Base-by-base conservation (phyloP, 92 coral and sea anemone species). In the Heliopora coerulea region DNA sequence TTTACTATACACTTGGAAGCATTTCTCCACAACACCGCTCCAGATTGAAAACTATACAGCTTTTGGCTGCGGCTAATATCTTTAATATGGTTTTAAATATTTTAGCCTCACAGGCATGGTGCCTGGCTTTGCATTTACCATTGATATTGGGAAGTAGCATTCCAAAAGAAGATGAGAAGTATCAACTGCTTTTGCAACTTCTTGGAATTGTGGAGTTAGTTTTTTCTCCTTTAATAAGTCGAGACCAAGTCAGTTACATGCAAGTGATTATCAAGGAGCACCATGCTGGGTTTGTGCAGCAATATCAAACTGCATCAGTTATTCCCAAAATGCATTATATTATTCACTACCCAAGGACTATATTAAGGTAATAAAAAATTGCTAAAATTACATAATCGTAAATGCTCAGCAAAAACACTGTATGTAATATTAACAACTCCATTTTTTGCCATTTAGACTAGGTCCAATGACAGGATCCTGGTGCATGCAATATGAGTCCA, bases 311-410 rank as follows among this genome's bases (percentile, higher is more conserved):
- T 18, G 72, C 87, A 19, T 67, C 89, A 40, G 74, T 88, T 35
- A 88, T 85, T 54, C 93, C 89, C 11, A 82, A 85, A 67, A 85
- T 85, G 87, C 93, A 88, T 78, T 85, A 81, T 72, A 88, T 88
- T 87, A 65, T 87, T 13, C 91, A 87, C 60, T 80, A 76, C 83
- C 93, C 93, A 63, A 78, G 83, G 15, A 59, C 73, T 42, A 86
- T 86, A 26, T 44, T 86, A 28, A 56, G 57, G 89, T 86, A 54
- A 82, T n/a, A n/a, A n/a, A n/a, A n/a, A n/a, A 63, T 82, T 37
- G 4, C 11, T 37, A 37, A 37, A 11, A 4, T 37, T 4, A 4
- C 4, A 11, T 37, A 4, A 37, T 11, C 11, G 42, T 37, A 11
- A 11, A 4, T 37, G 11, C 4, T 37, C 11, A 11, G 42, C 4